Conservation (phyloP, 2,113 vertebrate genomes). For the Tinamus guttatus region DNA sequence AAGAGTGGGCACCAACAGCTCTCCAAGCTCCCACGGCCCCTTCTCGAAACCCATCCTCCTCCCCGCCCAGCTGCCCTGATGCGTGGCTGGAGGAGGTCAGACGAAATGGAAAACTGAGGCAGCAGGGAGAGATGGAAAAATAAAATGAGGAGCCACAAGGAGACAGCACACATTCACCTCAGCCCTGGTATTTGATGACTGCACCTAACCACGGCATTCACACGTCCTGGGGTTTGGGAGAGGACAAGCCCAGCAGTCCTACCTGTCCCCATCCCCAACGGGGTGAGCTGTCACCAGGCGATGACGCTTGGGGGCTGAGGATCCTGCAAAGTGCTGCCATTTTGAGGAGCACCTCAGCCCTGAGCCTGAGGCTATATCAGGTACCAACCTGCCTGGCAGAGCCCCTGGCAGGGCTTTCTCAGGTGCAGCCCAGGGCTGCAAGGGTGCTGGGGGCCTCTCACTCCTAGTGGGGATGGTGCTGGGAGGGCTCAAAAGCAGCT, state of each 20-base stretch:
- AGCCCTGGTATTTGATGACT: not conserved
- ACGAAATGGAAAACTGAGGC: not conserved
- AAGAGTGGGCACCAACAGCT: not conserved
- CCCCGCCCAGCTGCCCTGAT: fast-evolving
- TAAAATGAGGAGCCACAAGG: not conserved
- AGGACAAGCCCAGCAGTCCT: not conserved
- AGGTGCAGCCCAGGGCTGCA: too few relatives aligned
- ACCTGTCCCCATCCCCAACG: not conserved
- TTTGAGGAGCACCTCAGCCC: not conserved
- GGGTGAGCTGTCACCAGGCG: not conserved
- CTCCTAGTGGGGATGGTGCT: too few relatives aligned
- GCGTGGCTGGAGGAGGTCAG: fast-evolving
- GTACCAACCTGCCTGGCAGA: not conserved
- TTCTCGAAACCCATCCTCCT: not conserved
- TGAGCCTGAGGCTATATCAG: not conserved
- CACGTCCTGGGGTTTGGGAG: fast-evolving
- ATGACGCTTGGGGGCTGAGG: not conserved
- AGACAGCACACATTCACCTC: not conserved
- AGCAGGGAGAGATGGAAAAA: not conserved
- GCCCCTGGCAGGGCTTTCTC: not conserved
- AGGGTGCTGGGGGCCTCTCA: too few relatives aligned
- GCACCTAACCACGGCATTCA: not conserved
- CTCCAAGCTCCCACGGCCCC: not conserved
- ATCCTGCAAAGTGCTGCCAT: not conserved
- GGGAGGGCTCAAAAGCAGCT: too few relatives aligned